Conservation (phyloP, 2,888 invertebrate species). For the Andrena hattorfiana region DNA sequence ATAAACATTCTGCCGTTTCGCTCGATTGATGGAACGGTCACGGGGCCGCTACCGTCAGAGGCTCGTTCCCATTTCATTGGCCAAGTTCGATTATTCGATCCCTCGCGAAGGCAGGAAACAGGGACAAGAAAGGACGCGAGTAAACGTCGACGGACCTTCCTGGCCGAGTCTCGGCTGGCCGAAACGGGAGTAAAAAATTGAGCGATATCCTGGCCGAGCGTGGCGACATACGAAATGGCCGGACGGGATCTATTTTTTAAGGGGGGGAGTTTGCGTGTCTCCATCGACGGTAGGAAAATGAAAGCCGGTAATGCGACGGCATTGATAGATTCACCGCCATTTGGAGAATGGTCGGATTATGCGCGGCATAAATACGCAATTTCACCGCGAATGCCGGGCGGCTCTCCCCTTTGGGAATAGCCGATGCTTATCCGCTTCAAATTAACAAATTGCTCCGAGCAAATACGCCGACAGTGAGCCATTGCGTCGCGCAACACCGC, state of each 20-base stretch:
- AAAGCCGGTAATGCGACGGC: slow-evolving; percentile 81
- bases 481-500: slow-evolving; percentile 46
- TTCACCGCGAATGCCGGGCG: slow-evolving; percentile 74
- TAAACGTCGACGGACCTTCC: slow-evolving; percentile 61
- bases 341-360: slow-evolving; percentile 83
- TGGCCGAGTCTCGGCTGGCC: slow-evolving; percentile 21
- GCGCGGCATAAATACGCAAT: slow-evolving; percentile 84
- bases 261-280: slow-evolving; percentile 76
- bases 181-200: slow-evolving; percentile 77
- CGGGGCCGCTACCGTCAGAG: neutral
- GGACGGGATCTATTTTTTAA: slow-evolving; percentile 79
- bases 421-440: slow-evolving; percentile 70
- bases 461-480: slow-evolving; percentile 63
- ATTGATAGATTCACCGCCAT: slow-evolving; percentile 83
- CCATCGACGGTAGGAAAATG: slow-evolving; percentile 81
- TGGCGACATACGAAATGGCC: slow-evolving; percentile 53
- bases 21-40: slow-evolving; percentile 11
- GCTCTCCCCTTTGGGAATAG: slow-evolving; percentile 65
- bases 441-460: slow-evolving; percentile 74
- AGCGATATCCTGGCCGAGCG: slow-evolving; percentile 74
- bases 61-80: neutral
- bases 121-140: slow-evolving; percentile 43
- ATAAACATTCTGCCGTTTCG: neutral
- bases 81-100: slow-evolving; percentile 34
- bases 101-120: slow-evolving; percentile 45